Percentiles rank a stretch among this genome's conserved stretches.
phyloP scores from a whole-genome alignment of 1,140 invertebrate species.

The Luehdorfia chinensis region DNA sequence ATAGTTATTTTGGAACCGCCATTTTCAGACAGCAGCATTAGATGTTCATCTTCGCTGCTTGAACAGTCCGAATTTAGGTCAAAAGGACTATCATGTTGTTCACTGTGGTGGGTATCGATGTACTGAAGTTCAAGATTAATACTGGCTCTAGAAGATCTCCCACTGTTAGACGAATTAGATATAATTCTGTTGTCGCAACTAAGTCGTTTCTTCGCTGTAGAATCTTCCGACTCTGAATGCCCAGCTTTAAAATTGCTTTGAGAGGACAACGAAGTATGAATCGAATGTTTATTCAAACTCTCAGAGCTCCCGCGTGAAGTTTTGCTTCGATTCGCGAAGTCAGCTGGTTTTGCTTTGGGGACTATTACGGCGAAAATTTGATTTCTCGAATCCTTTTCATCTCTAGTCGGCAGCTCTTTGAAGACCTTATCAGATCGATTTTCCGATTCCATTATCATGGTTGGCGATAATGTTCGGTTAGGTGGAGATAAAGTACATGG shows the following conservation, averaged over 20 bases:
- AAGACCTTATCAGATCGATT: slow-evolving; percentile 60
- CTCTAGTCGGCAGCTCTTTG: slow-evolving; percentile 58
- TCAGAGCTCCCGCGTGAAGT: slow-evolving; percentile 46
- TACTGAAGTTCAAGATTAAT: slow-evolving; percentile 67
- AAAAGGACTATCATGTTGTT: slow-evolving; percentile 46
- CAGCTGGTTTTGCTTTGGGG: slow-evolving; percentile 54
- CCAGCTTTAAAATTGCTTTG: slow-evolving; percentile 56
- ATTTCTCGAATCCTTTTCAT: slow-evolving; percentile 41
- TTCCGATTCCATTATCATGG: slow-evolving; percentile 64
- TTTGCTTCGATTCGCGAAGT: slow-evolving; percentile 31
- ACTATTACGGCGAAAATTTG: slow-evolving; percentile 74
- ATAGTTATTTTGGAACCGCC: slow-evolving; percentile 72
- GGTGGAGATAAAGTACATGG: slow-evolving; percentile 70
- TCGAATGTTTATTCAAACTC: slow-evolving; percentile 49
- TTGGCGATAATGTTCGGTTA: slow-evolving; percentile 63
- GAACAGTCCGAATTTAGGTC: slow-evolving; percentile 69
- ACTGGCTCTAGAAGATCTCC: slow-evolving; percentile 51
- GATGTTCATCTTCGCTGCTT: slow-evolving; percentile 71
- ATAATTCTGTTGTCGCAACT: slow-evolving; percentile 64
- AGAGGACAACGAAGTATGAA: slow-evolving; percentile 48
- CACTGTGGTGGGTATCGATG: slow-evolving; percentile 42
- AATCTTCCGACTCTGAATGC: slow-evolving; percentile 63
- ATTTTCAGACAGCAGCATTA: slow-evolving; percentile 71
- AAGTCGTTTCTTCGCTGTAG: slow-evolving; percentile 57
- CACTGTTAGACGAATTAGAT: slow-evolving; percentile 38